phyloP scores from a whole-genome alignment of 2,113 vertebrate genomes.

The Catharus minimus region DNA sequence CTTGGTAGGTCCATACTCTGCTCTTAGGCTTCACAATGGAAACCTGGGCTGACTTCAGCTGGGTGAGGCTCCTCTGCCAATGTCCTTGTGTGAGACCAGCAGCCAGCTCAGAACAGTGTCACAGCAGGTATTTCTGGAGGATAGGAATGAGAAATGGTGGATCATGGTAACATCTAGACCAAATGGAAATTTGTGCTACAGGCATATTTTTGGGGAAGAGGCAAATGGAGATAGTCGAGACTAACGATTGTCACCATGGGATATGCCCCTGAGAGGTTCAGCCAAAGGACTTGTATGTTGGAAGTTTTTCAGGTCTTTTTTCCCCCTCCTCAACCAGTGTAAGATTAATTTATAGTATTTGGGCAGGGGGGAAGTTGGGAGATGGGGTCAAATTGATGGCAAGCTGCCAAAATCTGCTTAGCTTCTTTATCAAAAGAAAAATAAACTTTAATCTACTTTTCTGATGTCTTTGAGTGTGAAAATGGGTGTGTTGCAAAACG shows the following conservation, averaged over 20 bases:
- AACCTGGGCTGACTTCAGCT: background rate
- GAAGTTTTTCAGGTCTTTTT: background rate
- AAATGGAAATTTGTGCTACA: background rate
- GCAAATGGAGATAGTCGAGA: slow-evolving; percentile 8
- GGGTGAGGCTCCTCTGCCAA: background rate
- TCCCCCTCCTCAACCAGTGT: background rate
- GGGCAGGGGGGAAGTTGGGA: background rate
- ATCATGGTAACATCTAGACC: background rate
- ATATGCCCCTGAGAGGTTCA: slow-evolving; percentile 55
- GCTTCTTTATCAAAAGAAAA: slow-evolving; percentile 60
- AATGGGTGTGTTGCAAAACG: background rate
- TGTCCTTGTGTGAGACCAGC: background rate
- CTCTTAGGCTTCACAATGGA: background rate
- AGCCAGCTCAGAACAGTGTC: background rate
- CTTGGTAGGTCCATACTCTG: background rate
- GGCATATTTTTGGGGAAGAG: background rate
- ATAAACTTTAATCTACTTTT: slow-evolving; percentile 55
- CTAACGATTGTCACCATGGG: slow-evolving; percentile 14
- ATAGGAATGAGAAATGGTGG: background rate
- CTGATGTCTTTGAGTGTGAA: slow-evolving; percentile 56
- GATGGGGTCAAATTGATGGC: slow-evolving; percentile 37
- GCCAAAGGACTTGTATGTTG: slow-evolving; percentile 59
- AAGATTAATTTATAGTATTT: slow-evolving; percentile 58
- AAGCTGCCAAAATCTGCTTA: slow-evolving; percentile 44
- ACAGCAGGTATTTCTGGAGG: background rate